These are phyloP conservation scores for Phylloscopus trochiloides DNA, from an alignment of 2,113 vertebrate species.

Conservation along the genomic window DNA sequence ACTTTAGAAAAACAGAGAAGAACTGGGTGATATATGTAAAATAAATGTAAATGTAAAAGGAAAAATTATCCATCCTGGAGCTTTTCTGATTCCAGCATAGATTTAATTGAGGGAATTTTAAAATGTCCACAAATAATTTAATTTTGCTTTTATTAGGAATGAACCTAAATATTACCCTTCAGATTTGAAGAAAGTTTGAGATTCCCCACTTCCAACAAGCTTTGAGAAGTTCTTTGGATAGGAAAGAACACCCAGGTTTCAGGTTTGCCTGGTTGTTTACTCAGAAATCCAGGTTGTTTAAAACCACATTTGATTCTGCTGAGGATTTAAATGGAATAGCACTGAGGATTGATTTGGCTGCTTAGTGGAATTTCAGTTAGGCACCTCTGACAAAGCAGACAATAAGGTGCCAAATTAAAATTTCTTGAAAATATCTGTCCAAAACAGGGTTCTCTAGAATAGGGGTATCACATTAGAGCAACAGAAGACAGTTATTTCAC, in stretches of 20 bases:
- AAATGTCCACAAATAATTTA: neutral
- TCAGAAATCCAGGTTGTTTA: neutral
- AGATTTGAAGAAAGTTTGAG: neutral
- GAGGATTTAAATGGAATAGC: neutral
- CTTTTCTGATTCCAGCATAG: neutral
- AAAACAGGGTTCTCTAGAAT: neutral
- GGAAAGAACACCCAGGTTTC: neutral
- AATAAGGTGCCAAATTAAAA: neutral
- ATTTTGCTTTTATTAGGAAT: neutral
- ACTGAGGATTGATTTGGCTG: rapidly evolving
- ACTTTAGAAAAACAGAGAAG: too few species aligned
- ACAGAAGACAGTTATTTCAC: neutral
- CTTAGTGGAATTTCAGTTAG: neutral
- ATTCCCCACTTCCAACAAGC: neutral
- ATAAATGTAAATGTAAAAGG: neutral
- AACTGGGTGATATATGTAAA: too few species aligned
- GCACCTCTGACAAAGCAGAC: neutral
- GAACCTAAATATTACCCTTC: rapidly evolving
- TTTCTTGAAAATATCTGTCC: neutral
- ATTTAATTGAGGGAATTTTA: neutral
- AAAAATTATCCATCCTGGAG: neutral
- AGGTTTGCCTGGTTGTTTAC: neutral
- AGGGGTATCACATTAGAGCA: neutral
- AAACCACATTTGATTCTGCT: neutral
- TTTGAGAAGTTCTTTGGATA: neutral